Evolutionary conservation across 1,140 invertebrate genomes (phyloP), one percentile per base, ranked within the genome.

Genomic region (Arctopsyche grandis): DNA sequence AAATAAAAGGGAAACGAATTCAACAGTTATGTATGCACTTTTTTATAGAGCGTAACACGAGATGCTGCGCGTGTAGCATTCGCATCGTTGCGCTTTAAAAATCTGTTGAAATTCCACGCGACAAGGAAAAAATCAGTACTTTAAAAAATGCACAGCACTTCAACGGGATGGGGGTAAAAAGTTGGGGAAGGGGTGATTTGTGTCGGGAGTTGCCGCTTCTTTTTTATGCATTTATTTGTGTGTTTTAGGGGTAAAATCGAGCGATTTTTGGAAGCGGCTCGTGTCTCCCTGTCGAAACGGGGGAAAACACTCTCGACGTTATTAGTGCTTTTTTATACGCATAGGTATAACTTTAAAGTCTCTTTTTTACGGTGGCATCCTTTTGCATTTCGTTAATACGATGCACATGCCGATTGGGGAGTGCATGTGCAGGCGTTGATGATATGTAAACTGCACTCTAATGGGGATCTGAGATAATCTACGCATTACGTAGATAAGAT

Each of bases 231-330:
- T 46, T 46, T 46, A 71, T 75, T 66, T 81, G 48, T 78, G 48
- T 75, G 60, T 81, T 81, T 81, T 81, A 70, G 73, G 75, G 73
- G 80, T 81, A 78, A 78, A 80, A 69, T 81, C 69, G 69, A 78
- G 71, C 71, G 75, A 75, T 81, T 78, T 71, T 78, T 69, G 71
- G 60, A 78, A 74, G 29, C 69, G 74, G 77, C 80, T 81, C 80
- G 80, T 81, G 80, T 71, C 69, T 46, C 24, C n/a, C 16, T 16
- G 16, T 52, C 22, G 63, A 66, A 14, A 66, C 43, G 38, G 69
- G 66, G 38, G 69, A 29, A 58, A 77, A 80, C 75, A 29, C 79
- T 52, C 38, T 66, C 22, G 38, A 69, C 69, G 79, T 80, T 80
- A 81, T 81, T 78, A 81, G 80, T 73, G 80, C 71, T 58, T 78